Evolutionary conservation across 2,797 vertebrate genomes (phyloP).

Genomic region (Mormyrus hasselquistii): DNA sequence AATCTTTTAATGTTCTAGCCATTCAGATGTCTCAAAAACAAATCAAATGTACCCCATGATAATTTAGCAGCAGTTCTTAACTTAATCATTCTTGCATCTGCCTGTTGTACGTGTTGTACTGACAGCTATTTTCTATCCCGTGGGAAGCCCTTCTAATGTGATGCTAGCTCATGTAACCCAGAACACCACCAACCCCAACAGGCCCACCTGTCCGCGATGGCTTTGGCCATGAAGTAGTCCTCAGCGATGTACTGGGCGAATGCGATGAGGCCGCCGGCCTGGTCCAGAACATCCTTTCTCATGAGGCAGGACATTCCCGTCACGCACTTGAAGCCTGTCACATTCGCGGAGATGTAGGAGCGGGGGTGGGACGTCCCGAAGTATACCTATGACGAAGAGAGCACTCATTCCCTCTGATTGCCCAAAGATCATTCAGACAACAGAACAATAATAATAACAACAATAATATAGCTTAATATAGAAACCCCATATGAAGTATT

Average conservation of each 20-base stretch:
- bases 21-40: background rate
- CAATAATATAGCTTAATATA: background rate
- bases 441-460: background rate
- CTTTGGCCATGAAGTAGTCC: constrained; percentile 98
- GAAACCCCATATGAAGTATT: background rate
- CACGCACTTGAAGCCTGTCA: constrained; percentile 93
- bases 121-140: background rate
- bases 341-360: constrained; percentile 93
- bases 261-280: constrained; percentile 87
- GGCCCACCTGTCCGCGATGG: constrained; percentile 88
- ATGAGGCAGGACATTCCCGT: constrained; percentile 97
- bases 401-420: background rate
- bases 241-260: constrained; percentile 97
- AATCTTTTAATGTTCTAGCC: background rate
- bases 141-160: background rate
- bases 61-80: background rate
- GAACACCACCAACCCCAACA: background rate
- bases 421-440: background rate
- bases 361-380: constrained; percentile 96
- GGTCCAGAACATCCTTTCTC: constrained; percentile 92
- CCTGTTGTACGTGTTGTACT: background rate
- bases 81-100: background rate
- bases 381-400: constrained; percentile 70
- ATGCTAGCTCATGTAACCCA: background rate
- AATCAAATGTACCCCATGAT: background rate